Evolutionary conservation across 2,797 vertebrate genomes (phyloP), one percentile per base, ranked within the genome.

Genomic region (Pseudocheirus occidentalis): DNA sequence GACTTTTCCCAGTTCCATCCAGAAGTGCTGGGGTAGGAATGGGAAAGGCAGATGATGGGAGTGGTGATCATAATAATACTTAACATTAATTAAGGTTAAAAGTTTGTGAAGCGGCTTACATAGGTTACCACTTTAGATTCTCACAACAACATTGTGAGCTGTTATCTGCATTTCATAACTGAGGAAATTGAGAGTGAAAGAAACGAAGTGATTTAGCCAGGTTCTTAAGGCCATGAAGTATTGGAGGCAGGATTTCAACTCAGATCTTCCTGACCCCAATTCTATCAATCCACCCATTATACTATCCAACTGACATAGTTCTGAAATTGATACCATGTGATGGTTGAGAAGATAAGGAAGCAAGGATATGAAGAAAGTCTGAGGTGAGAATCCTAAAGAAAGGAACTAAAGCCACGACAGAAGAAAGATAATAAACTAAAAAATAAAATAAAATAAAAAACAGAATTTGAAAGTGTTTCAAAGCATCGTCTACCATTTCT

Each of bases 401-500:
- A 81, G 73, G 40, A 81, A 10, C 40, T 81, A 81, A 81, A 81
- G 18, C 9, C 40, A 24, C 18, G 46, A 0, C 2, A 40, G 40
- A 81, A 81, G 3, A 81, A 81, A n/a, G 21, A 81, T 24, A 11
- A n/a, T 34, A 14, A 16, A 56, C 18, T 56, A 56, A 56, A 14
- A 56, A 56, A 5, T n/a, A n/a, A n/a, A n/a, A n/a, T n/a, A n/a
- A 55, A 53, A 53, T 52, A 52, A 54, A 54, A 21, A 56, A 24
- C 55, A 56, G 18, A 66, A 11, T 59, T 87, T 34, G 59, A 66
- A 66, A 66, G 59, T 93, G 95, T 0, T 54, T 18, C 95, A 95
- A 96, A 92, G 16, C 3, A 59, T 93, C 55, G 90, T 91, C n/a
- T n/a, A 90, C 58, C 46, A 52, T 96, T 93, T 55, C 90, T 93